A percentile compares a stretch with the other conserved stretches of the same genome.
phyloP scores from a whole-genome alignment of 2,888 invertebrate species.

The Lypha dubia region DNA sequence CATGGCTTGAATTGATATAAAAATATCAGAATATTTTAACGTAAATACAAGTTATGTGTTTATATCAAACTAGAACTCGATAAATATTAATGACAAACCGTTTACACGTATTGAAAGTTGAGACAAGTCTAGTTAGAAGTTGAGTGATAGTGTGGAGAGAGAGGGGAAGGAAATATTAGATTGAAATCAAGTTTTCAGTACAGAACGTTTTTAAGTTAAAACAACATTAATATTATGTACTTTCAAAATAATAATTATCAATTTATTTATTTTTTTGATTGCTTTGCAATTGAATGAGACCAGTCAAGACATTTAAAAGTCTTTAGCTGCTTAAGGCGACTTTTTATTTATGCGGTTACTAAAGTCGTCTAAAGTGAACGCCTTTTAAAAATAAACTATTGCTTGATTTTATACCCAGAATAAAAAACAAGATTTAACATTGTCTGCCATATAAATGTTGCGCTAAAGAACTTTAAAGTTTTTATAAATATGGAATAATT shows the following conservation, averaged over 20 bases:
- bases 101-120: constrained; percentile 55
- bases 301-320: neutral
- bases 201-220: constrained; percentile 38
- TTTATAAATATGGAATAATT: too few species aligned
- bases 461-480: neutral
- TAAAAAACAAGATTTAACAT: neutral
- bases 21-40: constrained; percentile 29
- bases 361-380: constrained; percentile 33
- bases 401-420: neutral
- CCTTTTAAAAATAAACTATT: neutral
- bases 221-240: constrained; percentile 15
- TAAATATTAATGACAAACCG: constrained; percentile 39
- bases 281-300: constrained; percentile 9
- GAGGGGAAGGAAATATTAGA: neutral
- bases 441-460: neutral
- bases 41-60: neutral
- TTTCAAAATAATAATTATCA: constrained; percentile 25
- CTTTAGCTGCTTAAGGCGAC: neutral
- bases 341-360: constrained; percentile 1
- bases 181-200: constrained; percentile 48
- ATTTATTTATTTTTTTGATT: neutral
- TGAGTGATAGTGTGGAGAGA: neutral
- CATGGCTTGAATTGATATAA: neutral
- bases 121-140: constrained; percentile 12
- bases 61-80: constrained; percentile 37